Percentiles rank a stretch among this genome's conserved stretches.
Evolutionary conservation across 2,797 vertebrate genomes (phyloP).

Genomic region (Presbytis comata): DNA sequence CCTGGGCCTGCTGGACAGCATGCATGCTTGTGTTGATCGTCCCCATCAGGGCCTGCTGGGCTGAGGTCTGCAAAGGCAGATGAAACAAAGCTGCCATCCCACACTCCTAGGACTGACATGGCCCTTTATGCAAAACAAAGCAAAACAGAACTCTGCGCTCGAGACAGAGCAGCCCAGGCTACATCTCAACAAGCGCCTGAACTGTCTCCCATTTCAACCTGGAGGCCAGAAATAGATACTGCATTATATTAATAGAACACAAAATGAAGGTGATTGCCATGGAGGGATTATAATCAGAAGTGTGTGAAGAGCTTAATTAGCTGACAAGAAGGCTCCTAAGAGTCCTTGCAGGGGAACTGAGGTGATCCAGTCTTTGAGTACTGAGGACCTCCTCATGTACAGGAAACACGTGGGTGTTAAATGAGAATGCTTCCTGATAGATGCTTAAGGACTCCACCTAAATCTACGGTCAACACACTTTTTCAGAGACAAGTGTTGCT

Average conservation of each 20-base stretch:
- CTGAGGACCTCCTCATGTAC: background rate
- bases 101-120: background rate
- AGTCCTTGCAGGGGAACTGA: background rate
- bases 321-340: background rate
- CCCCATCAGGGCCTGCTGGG: constrained; percentile 98
- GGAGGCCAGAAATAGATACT: constrained; percentile 17
- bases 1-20: constrained; percentile 95
- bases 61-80: constrained; percentile 89
- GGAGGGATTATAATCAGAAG: background rate
- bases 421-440: background rate
- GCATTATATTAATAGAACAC: background rate
- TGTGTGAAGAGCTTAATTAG: constrained; percentile 24
- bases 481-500: background rate
- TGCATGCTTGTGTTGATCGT: constrained; percentile 99
- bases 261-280: constrained; percentile 4
- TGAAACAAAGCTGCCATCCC: background rate
- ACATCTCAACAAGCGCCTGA: background rate
- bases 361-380: background rate
- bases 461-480: background rate
- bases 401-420: background rate
- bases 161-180: background rate
- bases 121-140: background rate
- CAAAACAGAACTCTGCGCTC: background rate
- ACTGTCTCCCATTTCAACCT: background rate
- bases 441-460: background rate